Base-by-base conservation (phyloP, 2,113 vertebrate genomes). In the Axis porcinus region DNA sequence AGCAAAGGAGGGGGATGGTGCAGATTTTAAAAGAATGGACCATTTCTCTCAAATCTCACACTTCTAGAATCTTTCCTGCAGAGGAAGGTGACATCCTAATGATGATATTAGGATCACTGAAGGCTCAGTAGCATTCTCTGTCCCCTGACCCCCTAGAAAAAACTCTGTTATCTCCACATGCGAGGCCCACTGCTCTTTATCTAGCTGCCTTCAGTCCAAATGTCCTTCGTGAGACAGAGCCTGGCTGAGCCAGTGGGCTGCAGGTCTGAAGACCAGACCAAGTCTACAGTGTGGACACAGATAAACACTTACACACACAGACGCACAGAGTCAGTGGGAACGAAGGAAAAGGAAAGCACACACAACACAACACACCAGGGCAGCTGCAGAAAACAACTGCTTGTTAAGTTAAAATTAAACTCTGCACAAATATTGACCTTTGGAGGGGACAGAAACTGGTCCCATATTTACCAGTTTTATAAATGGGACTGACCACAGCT, bases 321-420 rank as follows among this genome's bases (percentile, higher is more conserved):
- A 7, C 47, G 43, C 86, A 45, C n/a, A 88, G 19, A 96, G 97
- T 92, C 92, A 81, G 94, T 27, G 94, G 91, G 87, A 62, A 95
- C 79, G 84, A 95, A 83, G 97, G 92, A 89, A 94, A 95, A 45
- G 97, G 94, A 83, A 64, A 86, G 89, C 76, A 84, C 87, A 90
- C 76, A 58, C 91, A 78, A 98, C 91, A 98, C 90, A 98, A 90
- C 96, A 89, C 97, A 98, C 98, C 97, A 98, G 93, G 96, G 98
- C 98, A 98, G 98, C 98, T 98, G 99, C 98, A 98, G 98, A 99
- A 99, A 99, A 99, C 98, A 99, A 99, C 98, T 99, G 98, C 98
- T 99, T 98, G 98, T 98, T 99, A 99, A 99, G 99, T 99, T 99
- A 99, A 99, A 99, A 99, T 99, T 99, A 99, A 99, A 99, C 99